Base-by-base conservation (phyloP, 2,797 vertebrate genomes). In the Epinephelus awoara region DNA sequence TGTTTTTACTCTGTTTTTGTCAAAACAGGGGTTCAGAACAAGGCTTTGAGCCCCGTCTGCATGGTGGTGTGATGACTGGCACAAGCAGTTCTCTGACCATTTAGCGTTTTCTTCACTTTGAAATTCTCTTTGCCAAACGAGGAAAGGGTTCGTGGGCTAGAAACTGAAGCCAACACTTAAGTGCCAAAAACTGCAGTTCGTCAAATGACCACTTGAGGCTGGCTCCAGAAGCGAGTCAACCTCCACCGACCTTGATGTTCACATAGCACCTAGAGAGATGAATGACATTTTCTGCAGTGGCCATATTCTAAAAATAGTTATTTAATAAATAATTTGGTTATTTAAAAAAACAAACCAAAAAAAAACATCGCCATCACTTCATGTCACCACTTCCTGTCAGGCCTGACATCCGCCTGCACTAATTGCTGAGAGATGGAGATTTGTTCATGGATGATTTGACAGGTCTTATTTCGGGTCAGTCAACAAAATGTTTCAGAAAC, bases 361-460 rank as follows among this genome's bases (percentile, higher is more conserved):
- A 5, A 27, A 27, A 4, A 12, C 2, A 10, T 3, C 7, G 15
- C 49, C 4, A 19, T 76, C 49, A 57, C 55, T 18, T 57, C 14
- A 12, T 19, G 57, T 55, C 50, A 64, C 27, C 34, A 13, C 64
- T 50, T 63, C 52, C 66, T 65, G n/a, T 70, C 47, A 19, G 27
- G 21, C 15, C 59, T 44, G 54, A 61, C 49, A 52, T 18, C 56
- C 2, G 1, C 19, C 49, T 8, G n/a, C 44, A 38, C 25, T 63
- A 61, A 68, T 64, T 72, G 58, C 56, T n/a, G 8, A 76, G 34
- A 46, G 11, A 34, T 27, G 55, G 21, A 72, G n/a, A 25, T 51
- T 67, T 49, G 55, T 67, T 63, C 57, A 44, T 2, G 21, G 21
- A 49, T 11, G 29, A 67, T 54, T 21, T 50, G 49, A 55, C 42